Base-by-base conservation (phyloP, 53 echinoderm and acorn worm genomes). In the Glandiceps talaboti region DNA sequence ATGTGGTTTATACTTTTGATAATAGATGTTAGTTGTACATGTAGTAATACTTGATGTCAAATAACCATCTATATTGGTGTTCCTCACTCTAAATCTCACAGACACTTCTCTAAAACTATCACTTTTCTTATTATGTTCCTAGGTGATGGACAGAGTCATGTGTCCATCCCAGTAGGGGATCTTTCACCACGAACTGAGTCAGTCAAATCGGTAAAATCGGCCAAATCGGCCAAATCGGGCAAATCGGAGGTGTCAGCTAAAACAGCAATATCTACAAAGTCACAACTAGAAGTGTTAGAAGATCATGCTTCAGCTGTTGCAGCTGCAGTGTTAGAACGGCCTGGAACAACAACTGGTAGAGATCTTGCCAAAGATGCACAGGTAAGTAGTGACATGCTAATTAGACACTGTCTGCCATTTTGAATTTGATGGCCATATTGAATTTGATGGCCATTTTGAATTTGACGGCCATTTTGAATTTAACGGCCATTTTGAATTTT, bases 291-390 rank as follows among this genome's bases (percentile, higher is more conserved):
- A 30, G 88, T 90, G 30, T 77, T 97, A 1, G 93, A 87, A 45
- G 93, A 91, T 28, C 87, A 93, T n/a, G 97, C 93, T 6, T 81
- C 86, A 0, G 89, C 85, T 25, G 86, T 97, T 0, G 97, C 92
- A 27, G 93, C 88, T 27, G 76, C 87, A 10, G 93, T 97, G 26
- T 33, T 94, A 76, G 33, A 77, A 74, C 81, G 84, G 84, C 85
- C 92, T 33, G 92, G 92, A 12, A n/a, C n/a, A n/a, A 80, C 76
- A 78, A 92, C 97, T 77, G 97, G 97, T 76, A 86, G 97, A 28
- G 93, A 97, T 81, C 88, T 97, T 1, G 93, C 97, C 0, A 83
- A 89, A 30, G 97, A 97, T 85, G 97, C 97, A 14, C 78, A 89
- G 86, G 97, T 95, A 77, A 0, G 29, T 27, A 1, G 0, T 73